Conservation (phyloP, 2,797 vertebrate species). For the Pseudochaenichthys georgianus region DNA sequence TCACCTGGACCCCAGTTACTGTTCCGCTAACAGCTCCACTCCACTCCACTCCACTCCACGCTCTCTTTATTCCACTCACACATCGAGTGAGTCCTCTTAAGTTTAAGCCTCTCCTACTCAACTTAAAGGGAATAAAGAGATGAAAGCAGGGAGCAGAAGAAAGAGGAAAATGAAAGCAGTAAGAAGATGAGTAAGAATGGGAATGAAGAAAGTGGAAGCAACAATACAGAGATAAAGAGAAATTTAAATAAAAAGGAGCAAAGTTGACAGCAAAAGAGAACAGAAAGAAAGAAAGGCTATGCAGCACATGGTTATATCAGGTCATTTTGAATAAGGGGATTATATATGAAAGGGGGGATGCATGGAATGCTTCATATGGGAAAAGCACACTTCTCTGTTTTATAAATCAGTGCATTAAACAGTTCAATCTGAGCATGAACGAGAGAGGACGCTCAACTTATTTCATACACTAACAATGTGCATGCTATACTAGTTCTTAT, state of each 20-base stretch:
- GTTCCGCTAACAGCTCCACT: neutral
- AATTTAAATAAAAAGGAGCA: neutral
- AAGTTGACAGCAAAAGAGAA: no score
- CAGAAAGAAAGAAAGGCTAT: no score
- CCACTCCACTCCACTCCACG: neutral
- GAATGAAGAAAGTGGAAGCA: neutral
- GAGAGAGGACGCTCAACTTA: neutral
- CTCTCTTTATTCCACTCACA: neutral
- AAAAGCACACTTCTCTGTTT: neutral
- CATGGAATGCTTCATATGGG: neutral
- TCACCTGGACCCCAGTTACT: constrained; percentile 16
- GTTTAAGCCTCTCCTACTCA: constrained; percentile 18
- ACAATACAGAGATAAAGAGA: neutral
- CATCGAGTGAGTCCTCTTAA: neutral
- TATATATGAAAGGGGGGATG: neutral
- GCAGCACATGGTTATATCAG: neutral
- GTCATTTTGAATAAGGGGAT: neutral
- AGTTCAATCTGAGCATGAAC: constrained; percentile 13
- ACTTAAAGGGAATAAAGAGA: constrained; percentile 38
- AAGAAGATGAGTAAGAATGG: neutral
- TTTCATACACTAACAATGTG: neutral
- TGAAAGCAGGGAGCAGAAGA: constrained; percentile 10
- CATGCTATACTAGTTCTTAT: neutral
- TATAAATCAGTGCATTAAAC: neutral
- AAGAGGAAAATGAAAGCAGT: neutral